Evolutionary conservation across 2,888 invertebrate species (phyloP), one percentile per base, ranked within the genome.

Genomic region (Acleris literana): DNA sequence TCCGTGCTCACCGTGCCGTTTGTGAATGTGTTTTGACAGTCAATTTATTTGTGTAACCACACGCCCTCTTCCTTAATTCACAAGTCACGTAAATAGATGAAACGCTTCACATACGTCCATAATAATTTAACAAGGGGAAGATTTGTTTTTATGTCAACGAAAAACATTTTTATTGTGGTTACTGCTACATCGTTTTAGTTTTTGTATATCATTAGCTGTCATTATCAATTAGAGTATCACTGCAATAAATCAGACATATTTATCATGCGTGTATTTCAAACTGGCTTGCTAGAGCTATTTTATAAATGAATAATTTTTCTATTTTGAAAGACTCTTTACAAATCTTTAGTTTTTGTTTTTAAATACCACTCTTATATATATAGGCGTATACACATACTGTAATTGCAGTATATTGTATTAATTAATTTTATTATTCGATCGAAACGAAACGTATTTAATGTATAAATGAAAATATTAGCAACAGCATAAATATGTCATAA

Each of bases 11-110:
- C 53, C 69, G 71, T 72, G 33, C 61, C 66, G 66, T 72, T 70
- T 65, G 69, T 69, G 65, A 75, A 74, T 77, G 70, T 78, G 74
- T 75, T 78, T 77, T 80, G 82, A 78, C 78, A 78, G 71, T 70
- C 72, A 72, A 75, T 75, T 73, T 75, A 75, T 75, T 74, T 72
- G 69, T 71, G 69, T 71, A 71, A 68, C 68, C 64, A 66, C 66
- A 57, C 58, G 44, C 22, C 59, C 59, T 64, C 49, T 68, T 68
- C 61, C 64, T 62, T 68, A 62, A 64, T 58, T 68, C 62, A 64
- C 54, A 18, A 64, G 60, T 68, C 68, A 64, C 55, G 61, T 66
- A 57, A 66, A 66, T 66, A 66, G 61, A 66, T 57, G 66, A 62
- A 56, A 57, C 61, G 61, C 51, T 44, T 52, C 66, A 66, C 61